Evolutionary conservation across 2,888 invertebrate genomes (phyloP).

Genomic region (Monochamus alternatus): DNA sequence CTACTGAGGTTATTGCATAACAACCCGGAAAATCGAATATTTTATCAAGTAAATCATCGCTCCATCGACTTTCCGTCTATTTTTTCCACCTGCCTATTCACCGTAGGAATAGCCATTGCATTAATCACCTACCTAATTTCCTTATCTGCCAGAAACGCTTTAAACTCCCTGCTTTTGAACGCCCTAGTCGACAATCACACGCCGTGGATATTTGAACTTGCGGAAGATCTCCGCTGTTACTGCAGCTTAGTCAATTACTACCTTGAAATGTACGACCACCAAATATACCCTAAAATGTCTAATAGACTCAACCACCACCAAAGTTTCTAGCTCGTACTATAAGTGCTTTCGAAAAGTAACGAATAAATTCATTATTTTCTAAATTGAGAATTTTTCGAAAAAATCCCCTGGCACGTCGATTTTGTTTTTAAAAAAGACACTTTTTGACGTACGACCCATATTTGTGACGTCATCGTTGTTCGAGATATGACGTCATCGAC

Average conservation of each 20-base stretch:
- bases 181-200: slow-evolving; percentile 28
- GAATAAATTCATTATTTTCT: too few relatives aligned
- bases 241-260: slow-evolving; percentile 51
- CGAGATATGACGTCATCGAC: too few relatives aligned
- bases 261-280: slow-evolving; percentile 38
- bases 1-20: too few relatives aligned
- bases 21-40: too few relatives aligned
- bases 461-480: too few relatives aligned
- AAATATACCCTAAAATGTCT: slow-evolving; percentile 36
- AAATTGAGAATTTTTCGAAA: too few relatives aligned
- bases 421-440: too few relatives aligned
- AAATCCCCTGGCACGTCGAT: too few relatives aligned
- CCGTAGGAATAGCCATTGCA: slow-evolving; percentile 28
- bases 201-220: slow-evolving; percentile 4
- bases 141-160: slow-evolving; percentile 22
- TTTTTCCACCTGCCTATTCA: slow-evolving; percentile 36
- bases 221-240: slow-evolving; percentile 46
- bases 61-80: slow-evolving; percentile 56
- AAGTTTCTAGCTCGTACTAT: slow-evolving; percentile 48
- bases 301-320: slow-evolving; percentile 44
- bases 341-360: too few relatives aligned
- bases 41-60: slow-evolving; percentile 50
- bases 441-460: too few relatives aligned
- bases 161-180: slow-evolving; percentile 36
- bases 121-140: slow-evolving; percentile 1